A percentile compares a stretch with the other conserved stretches of the same genome.
Evolutionary conservation across 2,888 invertebrate species (phyloP).

Genomic region (Lordiphosa andalusiaca): DNA sequence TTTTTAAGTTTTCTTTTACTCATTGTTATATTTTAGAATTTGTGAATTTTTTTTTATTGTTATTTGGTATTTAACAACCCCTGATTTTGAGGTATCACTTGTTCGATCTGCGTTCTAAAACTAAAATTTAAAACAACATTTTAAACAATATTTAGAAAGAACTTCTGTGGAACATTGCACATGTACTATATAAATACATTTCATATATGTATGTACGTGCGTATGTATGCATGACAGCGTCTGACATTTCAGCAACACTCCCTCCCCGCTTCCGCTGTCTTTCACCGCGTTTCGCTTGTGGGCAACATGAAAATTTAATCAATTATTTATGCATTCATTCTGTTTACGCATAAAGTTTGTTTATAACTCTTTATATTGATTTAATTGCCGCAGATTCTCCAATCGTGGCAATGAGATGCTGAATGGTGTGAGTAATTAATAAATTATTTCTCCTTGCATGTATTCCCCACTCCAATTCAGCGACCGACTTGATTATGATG

Average conservation of each 20-base stretch:
- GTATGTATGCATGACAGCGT: background rate
- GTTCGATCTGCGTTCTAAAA: no score
- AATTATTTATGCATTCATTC: conserved; percentile 63
- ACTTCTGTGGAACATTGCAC: no score
- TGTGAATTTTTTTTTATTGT: no score
- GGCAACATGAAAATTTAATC: conserved; percentile 47
- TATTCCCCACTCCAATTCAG: conserved; percentile 22
- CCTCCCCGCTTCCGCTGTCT: conserved; percentile 4
- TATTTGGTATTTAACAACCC: no score
- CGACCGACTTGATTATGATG: conserved; percentile 48
- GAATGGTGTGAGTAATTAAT: conserved; percentile 60
- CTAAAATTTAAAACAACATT: no score
- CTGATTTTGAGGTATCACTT: no score
- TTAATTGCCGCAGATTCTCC: conserved; percentile 47
- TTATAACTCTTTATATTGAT: conserved; percentile 54
- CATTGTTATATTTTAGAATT: background rate
- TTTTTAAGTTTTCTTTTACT: background rate
- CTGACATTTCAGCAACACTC: background rate
- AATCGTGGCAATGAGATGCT: conserved; percentile 13
- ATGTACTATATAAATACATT: no score
- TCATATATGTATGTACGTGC: background rate
- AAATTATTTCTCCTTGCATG: conserved; percentile 52
- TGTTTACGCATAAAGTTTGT: conserved; percentile 29
- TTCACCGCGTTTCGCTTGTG: conserved; percentile 25
- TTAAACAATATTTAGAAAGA: no score